Evolutionary conservation across 64 coral and sea anemone species (phyloP).

Genomic region (Catalaphyllia jardinei): DNA sequence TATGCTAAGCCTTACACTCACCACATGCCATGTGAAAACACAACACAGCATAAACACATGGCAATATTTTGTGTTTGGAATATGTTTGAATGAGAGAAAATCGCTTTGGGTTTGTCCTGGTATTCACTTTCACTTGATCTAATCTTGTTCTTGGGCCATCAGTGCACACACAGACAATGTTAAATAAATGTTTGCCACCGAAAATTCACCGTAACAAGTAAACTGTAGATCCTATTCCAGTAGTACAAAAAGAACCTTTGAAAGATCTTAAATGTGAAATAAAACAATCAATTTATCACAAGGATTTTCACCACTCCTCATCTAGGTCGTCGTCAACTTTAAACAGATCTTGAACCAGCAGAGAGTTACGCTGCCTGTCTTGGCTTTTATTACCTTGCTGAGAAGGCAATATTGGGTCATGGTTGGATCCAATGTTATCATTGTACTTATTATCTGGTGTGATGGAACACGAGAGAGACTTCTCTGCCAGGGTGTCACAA

Average conservation of each 20-base stretch:
- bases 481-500: not conserved
- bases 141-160: too few relatives aligned
- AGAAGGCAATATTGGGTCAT: not conserved
- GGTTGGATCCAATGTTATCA: not conserved
- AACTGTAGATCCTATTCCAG: too few relatives aligned
- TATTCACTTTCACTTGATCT: too few relatives aligned
- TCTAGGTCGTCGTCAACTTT: slow-evolving; percentile 39
- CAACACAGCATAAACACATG: too few relatives aligned
- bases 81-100: too few relatives aligned
- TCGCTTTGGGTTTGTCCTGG: too few relatives aligned
- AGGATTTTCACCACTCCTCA: slow-evolving; percentile 45
- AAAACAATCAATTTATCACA: not conserved
- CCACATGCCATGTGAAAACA: too few relatives aligned
- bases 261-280: not conserved
- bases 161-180: too few relatives aligned
- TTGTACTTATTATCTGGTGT: not conserved
- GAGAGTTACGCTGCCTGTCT: not conserved
- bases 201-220: not conserved
- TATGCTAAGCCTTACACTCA: too few relatives aligned
- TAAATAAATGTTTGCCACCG: not conserved
- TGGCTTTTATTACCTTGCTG: not conserved
- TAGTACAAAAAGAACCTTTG: not conserved
- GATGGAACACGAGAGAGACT: not conserved
- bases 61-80: too few relatives aligned
- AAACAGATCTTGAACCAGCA: slow-evolving; percentile 33